Evolutionary conservation across 2,888 invertebrate species (phyloP), one percentile per base, ranked within the genome.

Genomic region (Dexiosoma caninum): DNA sequence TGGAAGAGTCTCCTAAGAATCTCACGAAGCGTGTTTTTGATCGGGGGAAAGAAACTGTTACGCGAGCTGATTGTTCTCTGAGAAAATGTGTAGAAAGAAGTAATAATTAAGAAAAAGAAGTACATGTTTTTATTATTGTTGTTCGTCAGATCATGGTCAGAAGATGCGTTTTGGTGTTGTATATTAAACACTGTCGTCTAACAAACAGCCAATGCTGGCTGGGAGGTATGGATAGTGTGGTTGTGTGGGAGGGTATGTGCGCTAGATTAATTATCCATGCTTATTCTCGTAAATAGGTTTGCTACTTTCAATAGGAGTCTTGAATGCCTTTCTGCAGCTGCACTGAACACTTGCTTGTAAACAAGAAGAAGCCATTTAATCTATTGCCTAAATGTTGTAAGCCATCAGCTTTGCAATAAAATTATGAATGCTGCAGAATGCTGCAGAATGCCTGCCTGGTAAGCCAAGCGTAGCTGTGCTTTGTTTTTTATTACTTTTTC

Each of bases 271-370:
- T 46, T 37, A 46, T 46, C 27, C 10, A n/a, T 35, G 21, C 10
- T 37, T 42, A 14, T 32, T 14, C 53, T 16, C 14, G 19, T 60
- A 35, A 71, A 71, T 40, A 4, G 21, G 19, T 21, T 51, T 16
- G 21, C 44, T 66, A 49, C 40, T 37, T 80, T 55, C 64, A 67
- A 60, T 55, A 70, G 44, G 59, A 46, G 60, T 44, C 35, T 40
- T 57, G 46, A 66, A 10, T 14, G 51, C 62, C 10, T 21, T 10
- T 12, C 5, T 30, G 21, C 37, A 30, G 14, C 23, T 46, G 35
- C 23, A 35, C 21, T 5, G 16, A 21, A n/a, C n/a, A 30, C 8
- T 19, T 27, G 21, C 2, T 40, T 19, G 14, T 12, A 12, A 46
- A 37, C n/a, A 27, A 44, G 19, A 40, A 49, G 60, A 32, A 40